A percentile compares a stretch with the other conserved stretches of the same genome.
Evolutionary conservation across 2,888 invertebrate genomes (phyloP).

Genomic region (Abscondita cerata): DNA sequence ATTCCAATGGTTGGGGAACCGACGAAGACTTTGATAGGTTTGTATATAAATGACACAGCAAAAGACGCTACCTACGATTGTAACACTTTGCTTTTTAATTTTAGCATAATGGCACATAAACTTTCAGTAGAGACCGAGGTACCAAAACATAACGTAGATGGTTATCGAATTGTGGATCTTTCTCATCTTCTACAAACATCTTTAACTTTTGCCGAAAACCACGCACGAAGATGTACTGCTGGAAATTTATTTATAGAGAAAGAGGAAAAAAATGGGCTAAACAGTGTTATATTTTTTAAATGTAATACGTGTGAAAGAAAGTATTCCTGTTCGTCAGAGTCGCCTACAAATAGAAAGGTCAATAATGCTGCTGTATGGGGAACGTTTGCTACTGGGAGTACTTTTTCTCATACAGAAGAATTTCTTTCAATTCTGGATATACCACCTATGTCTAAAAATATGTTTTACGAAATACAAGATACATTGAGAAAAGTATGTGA

Average conservation of each 20-base stretch:
- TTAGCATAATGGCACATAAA: too few species aligned
- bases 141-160: too few species aligned
- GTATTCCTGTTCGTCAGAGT: too few species aligned
- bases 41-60: too few species aligned
- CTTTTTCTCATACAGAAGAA: not conserved
- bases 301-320: constrained; percentile 9
- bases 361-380: constrained; percentile 9
- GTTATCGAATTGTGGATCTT: constrained; percentile 1
- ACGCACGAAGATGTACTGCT: not conserved
- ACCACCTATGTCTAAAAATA: constrained; percentile 1
- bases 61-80: too few species aligned
- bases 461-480: constrained; percentile 13
- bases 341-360: not conserved
- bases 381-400: constrained; percentile 4
- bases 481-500: not conserved
- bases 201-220: not conserved
- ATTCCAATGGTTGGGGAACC: too few species aligned
- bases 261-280: not conserved
- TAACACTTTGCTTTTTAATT: too few species aligned
- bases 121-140: too few species aligned
- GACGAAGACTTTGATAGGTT: too few species aligned
- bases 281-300: not conserved
- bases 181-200: not conserved
- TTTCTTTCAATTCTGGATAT: constrained; percentile 8
- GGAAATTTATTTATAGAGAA: constrained; percentile 4